phyloP scores from a whole-genome alignment of 2,113 vertebrate species.

The Catharus bicknelli region DNA sequence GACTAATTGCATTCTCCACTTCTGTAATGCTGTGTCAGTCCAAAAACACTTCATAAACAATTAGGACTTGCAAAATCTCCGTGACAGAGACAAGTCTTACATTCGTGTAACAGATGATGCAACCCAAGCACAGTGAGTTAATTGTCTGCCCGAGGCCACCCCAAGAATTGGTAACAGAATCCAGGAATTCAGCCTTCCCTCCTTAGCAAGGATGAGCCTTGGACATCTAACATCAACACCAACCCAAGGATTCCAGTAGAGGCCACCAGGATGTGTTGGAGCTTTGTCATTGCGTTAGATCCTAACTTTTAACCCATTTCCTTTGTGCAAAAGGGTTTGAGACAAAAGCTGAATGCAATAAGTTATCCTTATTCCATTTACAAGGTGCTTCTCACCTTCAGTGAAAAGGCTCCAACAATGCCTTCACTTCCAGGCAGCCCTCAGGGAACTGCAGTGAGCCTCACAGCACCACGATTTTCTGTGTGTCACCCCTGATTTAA shows the following conservation, averaged over 20 bases:
- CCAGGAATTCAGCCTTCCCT: neutral
- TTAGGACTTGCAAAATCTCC: neutral
- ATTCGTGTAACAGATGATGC: neutral
- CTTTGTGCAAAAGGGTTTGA: neutral
- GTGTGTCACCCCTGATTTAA: neutral
- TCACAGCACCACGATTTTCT: neutral
- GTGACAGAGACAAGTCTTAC: neutral
- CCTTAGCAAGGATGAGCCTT: neutral
- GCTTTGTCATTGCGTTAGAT: neutral
- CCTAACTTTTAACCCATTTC: neutral
- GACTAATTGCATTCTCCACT: slow-evolving; percentile 5
- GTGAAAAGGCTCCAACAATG: neutral
- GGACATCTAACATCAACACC: neutral
- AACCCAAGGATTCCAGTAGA: neutral
- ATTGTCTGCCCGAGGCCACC: slow-evolving; percentile 8
- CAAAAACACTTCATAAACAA: slow-evolving; percentile 19
- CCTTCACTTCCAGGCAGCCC: neutral
- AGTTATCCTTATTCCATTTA: neutral
- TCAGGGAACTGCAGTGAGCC: neutral
- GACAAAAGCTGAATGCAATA: neutral
- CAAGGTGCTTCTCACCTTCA: neutral
- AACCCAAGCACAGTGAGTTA: neutral
- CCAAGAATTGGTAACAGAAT: neutral
- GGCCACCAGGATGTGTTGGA: fast-evolving
- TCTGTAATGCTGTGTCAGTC: neutral